Conservation (phyloP, 2,888 invertebrate species). For the Cremastinae sp. region DNA sequence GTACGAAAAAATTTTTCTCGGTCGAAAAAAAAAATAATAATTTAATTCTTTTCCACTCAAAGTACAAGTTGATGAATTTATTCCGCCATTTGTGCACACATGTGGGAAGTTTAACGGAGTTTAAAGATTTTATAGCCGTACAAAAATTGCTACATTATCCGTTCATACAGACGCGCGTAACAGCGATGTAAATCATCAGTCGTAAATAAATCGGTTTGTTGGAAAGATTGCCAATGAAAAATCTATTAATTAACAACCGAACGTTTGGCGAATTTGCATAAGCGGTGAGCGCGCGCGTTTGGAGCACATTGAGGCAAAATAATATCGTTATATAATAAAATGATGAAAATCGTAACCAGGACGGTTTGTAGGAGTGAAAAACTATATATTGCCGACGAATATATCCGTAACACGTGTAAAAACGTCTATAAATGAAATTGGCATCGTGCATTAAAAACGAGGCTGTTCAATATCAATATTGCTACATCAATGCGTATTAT, state of each 20-base stretch:
- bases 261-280: conserved; percentile 3
- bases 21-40: no score
- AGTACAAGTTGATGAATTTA: conserved; percentile 13
- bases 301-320: conserved; percentile 8
- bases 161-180: conserved; percentile 18
- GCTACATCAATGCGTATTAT: conserved; percentile 45
- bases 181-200: conserved; percentile 48
- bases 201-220: conserved; percentile 44
- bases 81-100: not conserved
- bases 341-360: conserved; percentile 44
- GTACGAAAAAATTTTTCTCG: no score
- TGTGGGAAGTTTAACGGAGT: conserved; percentile 44
- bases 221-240: conserved; percentile 49
- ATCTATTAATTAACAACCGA: conserved; percentile 47
- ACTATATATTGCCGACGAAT: not conserved
- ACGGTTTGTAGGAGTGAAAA: conserved; percentile 38
- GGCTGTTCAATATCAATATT: conserved; percentile 45
- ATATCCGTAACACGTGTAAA: conserved; percentile 8
- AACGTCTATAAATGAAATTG: conserved; percentile 10
- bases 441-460: conserved; percentile 34
- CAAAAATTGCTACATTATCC: conserved; percentile 20
- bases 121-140: conserved; percentile 17
- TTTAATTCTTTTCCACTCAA: no score
- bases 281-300: conserved; percentile 5
- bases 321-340: conserved; percentile 7